Evolutionary conservation across 2,113 vertebrate genomes (phyloP).

Genomic region (Hipposideros armiger): DNA sequence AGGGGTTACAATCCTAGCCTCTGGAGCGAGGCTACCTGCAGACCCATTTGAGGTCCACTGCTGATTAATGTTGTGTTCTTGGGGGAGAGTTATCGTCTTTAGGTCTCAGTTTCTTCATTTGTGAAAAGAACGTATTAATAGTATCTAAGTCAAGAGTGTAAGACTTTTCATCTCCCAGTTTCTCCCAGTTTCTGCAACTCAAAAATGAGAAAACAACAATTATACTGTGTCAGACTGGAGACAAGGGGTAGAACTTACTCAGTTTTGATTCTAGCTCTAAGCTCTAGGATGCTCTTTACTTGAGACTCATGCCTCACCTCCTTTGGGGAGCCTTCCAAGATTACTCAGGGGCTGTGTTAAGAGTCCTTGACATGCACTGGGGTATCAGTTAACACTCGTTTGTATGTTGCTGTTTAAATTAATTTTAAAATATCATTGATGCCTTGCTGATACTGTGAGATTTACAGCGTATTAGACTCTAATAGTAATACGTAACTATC

Average conservation of each 20-base stretch:
- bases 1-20: neutral
- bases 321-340: neutral
- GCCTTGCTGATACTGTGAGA: neutral
- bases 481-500: neutral
- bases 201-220: conserved; percentile 49
- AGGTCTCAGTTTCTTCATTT: neutral
- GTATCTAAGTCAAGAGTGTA: neutral
- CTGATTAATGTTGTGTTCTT: neutral
- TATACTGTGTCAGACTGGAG: neutral
- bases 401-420: neutral
- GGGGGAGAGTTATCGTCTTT: neutral
- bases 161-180: neutral
- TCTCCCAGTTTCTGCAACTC: conserved; percentile 9
- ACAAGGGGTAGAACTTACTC: neutral
- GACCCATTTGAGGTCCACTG: neutral
- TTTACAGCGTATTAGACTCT: neutral
- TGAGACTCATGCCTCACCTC: neutral
- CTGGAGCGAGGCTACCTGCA: neutral
- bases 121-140: neutral
- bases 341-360: neutral
- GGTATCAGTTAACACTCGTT: neutral
- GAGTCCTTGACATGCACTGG: neutral
- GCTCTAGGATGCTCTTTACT: neutral
- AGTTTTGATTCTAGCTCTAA: neutral
- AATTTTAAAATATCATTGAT: neutral